A percentile compares a stretch with the other conserved stretches of the same genome.
These are phyloP conservation scores for Falco peregrinus DNA, from an alignment of 2,797 vertebrate species.

Conservation along the genomic window DNA sequence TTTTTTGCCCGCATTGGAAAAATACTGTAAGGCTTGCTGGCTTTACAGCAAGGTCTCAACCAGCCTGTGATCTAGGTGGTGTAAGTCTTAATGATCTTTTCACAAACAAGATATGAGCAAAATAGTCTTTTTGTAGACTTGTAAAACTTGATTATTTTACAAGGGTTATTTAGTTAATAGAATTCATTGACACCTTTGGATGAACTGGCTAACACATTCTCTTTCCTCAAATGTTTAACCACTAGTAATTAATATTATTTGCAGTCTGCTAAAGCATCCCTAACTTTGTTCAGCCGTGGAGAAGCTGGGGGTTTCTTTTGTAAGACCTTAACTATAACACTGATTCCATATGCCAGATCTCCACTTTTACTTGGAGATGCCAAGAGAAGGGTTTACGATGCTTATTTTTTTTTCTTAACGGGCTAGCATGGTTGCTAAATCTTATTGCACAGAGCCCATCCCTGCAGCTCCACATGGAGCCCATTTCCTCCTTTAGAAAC, in stretches of 20 bases:
- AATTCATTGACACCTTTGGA: neutral
- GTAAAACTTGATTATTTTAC: constrained; percentile 8
- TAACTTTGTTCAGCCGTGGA: neutral
- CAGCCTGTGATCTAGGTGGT: neutral
- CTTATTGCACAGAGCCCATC: fast-evolving
- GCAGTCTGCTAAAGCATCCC: neutral
- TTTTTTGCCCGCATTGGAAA: neutral
- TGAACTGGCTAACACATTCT: neutral
- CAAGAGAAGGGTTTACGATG: neutral
- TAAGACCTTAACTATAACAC: neutral
- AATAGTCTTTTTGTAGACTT: neutral
- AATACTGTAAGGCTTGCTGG: neutral
- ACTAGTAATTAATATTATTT: neutral
- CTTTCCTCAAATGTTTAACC: neutral
- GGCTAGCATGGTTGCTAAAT: neutral
- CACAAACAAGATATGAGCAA: neutral
- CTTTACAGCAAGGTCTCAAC: neutral
- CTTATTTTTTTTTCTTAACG: neutral
- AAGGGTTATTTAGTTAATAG: neutral
- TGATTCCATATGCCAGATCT: neutral
- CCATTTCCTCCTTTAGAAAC: neutral
- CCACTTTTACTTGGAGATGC: neutral
- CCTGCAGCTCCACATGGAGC: neutral
- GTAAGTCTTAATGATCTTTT: neutral
- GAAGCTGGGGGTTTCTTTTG: neutral